Evolutionary conservation across 2,888 invertebrate species (phyloP), one percentile per base, ranked within the genome.

Genomic region (Apotomis betuletana): DNA sequence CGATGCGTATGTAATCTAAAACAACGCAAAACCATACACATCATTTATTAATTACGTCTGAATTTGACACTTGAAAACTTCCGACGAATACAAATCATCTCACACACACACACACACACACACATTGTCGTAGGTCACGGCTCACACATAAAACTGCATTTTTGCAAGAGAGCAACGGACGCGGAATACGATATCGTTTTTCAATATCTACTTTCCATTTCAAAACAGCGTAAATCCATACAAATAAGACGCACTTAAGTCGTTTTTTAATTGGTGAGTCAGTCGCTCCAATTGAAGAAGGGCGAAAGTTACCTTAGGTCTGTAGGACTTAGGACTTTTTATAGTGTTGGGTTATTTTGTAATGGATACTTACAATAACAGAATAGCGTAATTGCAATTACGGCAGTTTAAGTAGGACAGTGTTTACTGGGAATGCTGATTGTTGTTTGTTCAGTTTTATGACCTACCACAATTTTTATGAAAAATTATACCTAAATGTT

Each of bases 111-210:
- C n/a, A n/a, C n/a, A n/a, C n/a, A 82, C 77, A 77, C 82, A 74
- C 84, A 77, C 80, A 81, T 84, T 85, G 83, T 80, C 82, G 80
- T 84, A 85, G 85, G 85, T 85, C 85, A 84, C 79, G 81, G 77
- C 75, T 68, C 73, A 75, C 80, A 76, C 79, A 78, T 81, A 78
- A 77, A 76, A 49, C 49, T 74, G 67, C 77, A 75, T 75, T 78
- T 78, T 77, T 81, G 82, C 67, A 77, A 83, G 80, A 84, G 90
- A 85, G 87, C 88, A 89, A 86, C 81, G 89, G 78, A 83, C 87
- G 87, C 83, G 76, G 76, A 72, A 77, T 78, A 83, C 81, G 80
- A 85, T 88, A 86, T 90, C 89, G 81, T 80, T 84, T 89, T 89
- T 87, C 86, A 85, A 65, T 65, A 65, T 65, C 65, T 57, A 27